Base-by-base conservation (phyloP, 1,140 invertebrate species). In the Monochamus saltuarius region DNA sequence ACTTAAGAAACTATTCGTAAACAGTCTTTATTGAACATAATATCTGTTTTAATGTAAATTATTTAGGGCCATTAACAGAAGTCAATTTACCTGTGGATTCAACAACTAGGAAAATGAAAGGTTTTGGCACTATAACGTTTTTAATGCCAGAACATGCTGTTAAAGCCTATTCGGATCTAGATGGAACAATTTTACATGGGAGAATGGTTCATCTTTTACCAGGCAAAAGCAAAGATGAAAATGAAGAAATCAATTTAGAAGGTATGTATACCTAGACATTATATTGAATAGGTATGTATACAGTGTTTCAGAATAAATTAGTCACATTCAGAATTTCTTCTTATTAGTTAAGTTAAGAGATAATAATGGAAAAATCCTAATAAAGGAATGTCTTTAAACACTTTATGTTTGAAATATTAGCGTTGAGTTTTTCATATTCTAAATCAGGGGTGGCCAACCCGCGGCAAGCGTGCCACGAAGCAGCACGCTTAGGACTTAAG, bases 141-240 rank as follows among this genome's bases (percentile, higher is more conserved):
- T 78, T 99, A 72, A 89, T 99, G 81, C 95, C 97, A 0, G 96
- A 99, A 77, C 89, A 99, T 81, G 97, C 97, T 0, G 84, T 93
- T 0, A 88, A 85, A 72, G 97, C 97, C 0, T 98, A 90, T 71
- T 82, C 83, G 13, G 86, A 89, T 69, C 79, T 99, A 2, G 96
- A 99, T 79, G 95, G 95, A 3, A 89, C 87, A 4, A 82, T 88
- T 50, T 92, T 97, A 64, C 88, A 93, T 72, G 97, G 97, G 0
- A 80, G 97, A 67, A 89, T 98, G 84, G 73, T 99, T 14, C 97
- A 99, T 79, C 80, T 99, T 22, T 77, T 99, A 46, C 94, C 96
- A 4, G 94, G 88, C 10, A 95, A 93, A 79, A 75, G 84, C 1
- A 90, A 87, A 74, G 80, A 84, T 46, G 73, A 80, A 6, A 37